Evolutionary conservation across 2,888 invertebrate species (phyloP), one percentile per base, ranked within the genome.

Genomic region (Cryptosula pallasiana): DNA sequence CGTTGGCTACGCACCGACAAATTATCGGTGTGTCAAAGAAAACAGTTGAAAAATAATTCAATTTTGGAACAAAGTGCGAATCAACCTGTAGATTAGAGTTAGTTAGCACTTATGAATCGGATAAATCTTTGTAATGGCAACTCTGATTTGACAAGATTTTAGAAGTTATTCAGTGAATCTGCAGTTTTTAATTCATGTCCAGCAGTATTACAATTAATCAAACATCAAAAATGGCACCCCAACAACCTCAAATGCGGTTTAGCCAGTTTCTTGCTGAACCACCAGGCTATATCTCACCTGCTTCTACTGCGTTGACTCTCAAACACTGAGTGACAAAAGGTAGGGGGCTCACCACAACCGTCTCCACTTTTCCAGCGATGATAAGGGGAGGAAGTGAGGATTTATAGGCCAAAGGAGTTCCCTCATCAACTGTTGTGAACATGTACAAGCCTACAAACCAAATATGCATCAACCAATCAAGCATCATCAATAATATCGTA

Each of bases 401-500:
- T 45, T 45, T 45, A 45, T 45, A 45, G 20, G 5, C n/a, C 25
- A 57, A 25, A 57, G 20, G 57, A 23, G 25, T 57, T n/a, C 63
- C 63, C 32, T 63, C 63, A 63, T 63, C 63, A 13, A 13, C 9
- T 9, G 63, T 32, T 13, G 63, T 29, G 63, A 63, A 63, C n/a
- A 63, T 32, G 32, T 63, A 63, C 3, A 63, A 5, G 32, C 63
- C 63, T 63, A 13, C 9, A 27, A 63, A 63, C 45, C 45, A 45
- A n/a, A n/a, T n/a, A n/a, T n/a, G n/a, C 20, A 45, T 5, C 45
- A 45, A 45, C 45, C 9, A 20, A 13, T 13, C 20, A 45, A 45
- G 20, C 45, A 45, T 45, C 45, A 45, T 45, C 5, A 45, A 45
- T 45, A n/a, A n/a, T n/a, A n/a, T n/a, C n/a, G n/a, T n/a, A n/a